Evolutionary conservation across 2,888 invertebrate genomes (phyloP), one percentile per base, ranked within the genome.

Genomic region (Tachina lurida): DNA sequence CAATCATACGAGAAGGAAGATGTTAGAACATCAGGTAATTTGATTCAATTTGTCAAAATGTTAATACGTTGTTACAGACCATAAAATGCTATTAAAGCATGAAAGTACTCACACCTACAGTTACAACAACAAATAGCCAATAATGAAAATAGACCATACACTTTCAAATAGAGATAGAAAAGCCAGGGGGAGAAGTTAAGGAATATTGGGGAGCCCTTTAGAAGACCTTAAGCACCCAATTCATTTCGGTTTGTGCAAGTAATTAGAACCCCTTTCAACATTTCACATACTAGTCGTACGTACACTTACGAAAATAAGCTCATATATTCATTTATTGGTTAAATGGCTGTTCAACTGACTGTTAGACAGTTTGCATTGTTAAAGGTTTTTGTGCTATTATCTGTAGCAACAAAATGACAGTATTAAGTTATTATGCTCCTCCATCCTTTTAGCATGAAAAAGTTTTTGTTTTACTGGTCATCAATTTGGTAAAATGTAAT

Each of bases 1-100:
- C n/a, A n/a, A n/a, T n/a, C n/a, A 49, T 75, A 17, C 5, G 22
- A 49, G 31, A 47, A 78, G 39, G 77, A 82, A 74, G 74, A 70
- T 78, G 68, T 82, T 45, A 65, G 65, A 71, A 63, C 70, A 77
- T 65, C 82, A 78, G 74, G 70, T 85, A 82, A 85, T 82, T 82
- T 85, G 78, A 86, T 82, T 86, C 82, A 82, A 86, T 86, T 86
- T 86, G 85, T 82, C 82, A 82, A 74, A 86, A 60, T 78, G 74
- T 82, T 85, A 78, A 78, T 82, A 82, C 63, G 74, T 62, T 81
- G 74, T 70, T 78, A 67, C 17, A 49, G 77, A 85, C 70, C 71
- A 75, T 75, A 82, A 79, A 75, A 75, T 82, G 65, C 70, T 65
- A 70, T 70, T 58, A 75, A 31, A 82, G 58, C 82, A 85, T 65